Evolutionary conservation across 2,888 invertebrate species (phyloP).

Genomic region (Drosophila parthenogenetica): DNA sequence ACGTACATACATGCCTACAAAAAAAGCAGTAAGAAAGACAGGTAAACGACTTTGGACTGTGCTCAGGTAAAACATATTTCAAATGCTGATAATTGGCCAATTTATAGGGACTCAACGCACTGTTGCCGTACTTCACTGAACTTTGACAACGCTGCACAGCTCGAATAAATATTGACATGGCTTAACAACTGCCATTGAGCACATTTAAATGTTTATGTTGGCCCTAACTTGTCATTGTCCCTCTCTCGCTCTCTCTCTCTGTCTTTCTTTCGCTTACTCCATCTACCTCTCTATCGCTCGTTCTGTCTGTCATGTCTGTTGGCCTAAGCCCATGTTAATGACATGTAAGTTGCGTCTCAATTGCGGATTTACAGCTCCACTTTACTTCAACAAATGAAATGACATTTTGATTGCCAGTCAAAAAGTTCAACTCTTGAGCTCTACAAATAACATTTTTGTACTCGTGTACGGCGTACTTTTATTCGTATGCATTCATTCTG

Average conservation of each 20-base stretch:
- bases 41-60: conserved; percentile 51
- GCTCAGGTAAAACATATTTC: conserved; percentile 75
- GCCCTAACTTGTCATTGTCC: conserved; percentile 40
- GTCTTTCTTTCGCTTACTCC: not conserved
- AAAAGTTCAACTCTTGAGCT: conserved; percentile 33
- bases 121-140: conserved; percentile 52
- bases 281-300: not conserved
- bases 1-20: conserved; percentile 26
- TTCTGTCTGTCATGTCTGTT: conserved; percentile 26
- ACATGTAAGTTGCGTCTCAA: conserved; percentile 80
- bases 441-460: conserved; percentile 9
- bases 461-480: not conserved
- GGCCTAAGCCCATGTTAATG: conserved; percentile 74
- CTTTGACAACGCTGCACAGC: conserved; percentile 51
- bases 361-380: conserved; percentile 74
- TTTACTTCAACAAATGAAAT: conserved; percentile 56
- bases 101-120: conserved; percentile 57
- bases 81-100: conserved; percentile 82
- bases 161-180: conserved; percentile 53
- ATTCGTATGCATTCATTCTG: conserved; percentile 1
- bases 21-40: conserved; percentile 4
- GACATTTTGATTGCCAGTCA: conserved; percentile 72
- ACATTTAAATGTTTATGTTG: conserved; percentile 48
- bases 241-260: conserved; percentile 2
- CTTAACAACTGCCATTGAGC: conserved; percentile 37